Conservation (phyloP, 2,113 vertebrate species). For the Pseudopipra pipra region DNA sequence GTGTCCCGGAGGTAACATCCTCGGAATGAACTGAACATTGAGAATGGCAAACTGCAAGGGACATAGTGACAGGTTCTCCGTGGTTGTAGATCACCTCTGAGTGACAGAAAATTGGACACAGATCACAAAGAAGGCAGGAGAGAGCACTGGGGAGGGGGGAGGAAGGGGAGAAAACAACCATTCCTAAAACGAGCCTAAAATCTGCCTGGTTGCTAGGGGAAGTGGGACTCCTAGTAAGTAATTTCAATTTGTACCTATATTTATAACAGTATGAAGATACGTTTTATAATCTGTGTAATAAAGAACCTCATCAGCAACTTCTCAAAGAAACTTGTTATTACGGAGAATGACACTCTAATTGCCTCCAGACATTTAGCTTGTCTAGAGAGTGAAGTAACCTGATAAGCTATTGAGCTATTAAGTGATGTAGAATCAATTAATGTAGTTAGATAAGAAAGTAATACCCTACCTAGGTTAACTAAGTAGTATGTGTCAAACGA, state of each 20-base stretch:
- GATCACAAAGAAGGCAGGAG: not conserved
- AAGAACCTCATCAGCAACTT: slow-evolving; percentile 75
- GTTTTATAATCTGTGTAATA: slow-evolving; percentile 71
- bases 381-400: slow-evolving; percentile 69
- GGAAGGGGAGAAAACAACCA: not conserved
- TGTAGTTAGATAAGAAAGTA: slow-evolving; percentile 73
- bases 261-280: slow-evolving; percentile 58
- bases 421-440: slow-evolving; percentile 76
- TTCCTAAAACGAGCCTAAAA: not conserved
- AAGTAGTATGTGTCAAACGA: slow-evolving; percentile 63
- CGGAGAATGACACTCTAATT: slow-evolving; percentile 74
- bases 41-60: slow-evolving; percentile 10
- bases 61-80: not conserved
- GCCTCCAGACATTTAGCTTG: slow-evolving; percentile 70
- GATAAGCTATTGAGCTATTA: slow-evolving; percentile 77
- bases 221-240: slow-evolving; percentile 52
- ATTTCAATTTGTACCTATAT: slow-evolving; percentile 65
- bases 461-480: slow-evolving; percentile 67
- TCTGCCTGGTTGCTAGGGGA: slow-evolving; percentile 52
- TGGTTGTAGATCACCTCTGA: slow-evolving; percentile 1
- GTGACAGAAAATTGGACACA: slow-evolving; percentile 56
- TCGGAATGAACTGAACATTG: not conserved
- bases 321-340: slow-evolving; percentile 76
- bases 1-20: slow-evolving; percentile 10
- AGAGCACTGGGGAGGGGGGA: not conserved